These are phyloP conservation scores for Epirrhoe tristata DNA, from an alignment of 2,888 invertebrate species.

Conservation along the genomic window DNA sequence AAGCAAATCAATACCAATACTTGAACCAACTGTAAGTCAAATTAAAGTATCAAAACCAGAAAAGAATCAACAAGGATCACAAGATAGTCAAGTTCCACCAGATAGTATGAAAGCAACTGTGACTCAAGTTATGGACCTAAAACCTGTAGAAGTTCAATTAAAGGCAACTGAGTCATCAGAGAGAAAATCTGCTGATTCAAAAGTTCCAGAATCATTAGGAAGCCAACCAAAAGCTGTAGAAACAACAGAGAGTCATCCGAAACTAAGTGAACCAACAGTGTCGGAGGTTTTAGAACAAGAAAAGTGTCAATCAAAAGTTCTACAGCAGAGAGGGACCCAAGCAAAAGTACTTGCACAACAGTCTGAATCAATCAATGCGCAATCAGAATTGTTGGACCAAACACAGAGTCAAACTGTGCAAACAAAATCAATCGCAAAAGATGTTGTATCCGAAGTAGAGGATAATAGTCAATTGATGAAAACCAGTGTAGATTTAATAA, in stretches of 20 bases:
- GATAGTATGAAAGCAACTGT: background rate
- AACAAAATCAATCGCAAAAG: constrained; percentile 7
- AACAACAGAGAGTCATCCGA: background rate
- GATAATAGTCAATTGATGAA: constrained; percentile 3
- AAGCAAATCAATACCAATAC: background rate
- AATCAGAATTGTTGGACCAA: background rate
- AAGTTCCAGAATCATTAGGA: background rate
- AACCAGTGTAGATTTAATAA: constrained; percentile 8
- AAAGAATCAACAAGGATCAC: constrained; percentile 2
- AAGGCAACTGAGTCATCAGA: constrained; percentile 3
- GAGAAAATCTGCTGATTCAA: background rate
- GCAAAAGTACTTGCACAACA: background rate
- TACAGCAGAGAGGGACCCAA: background rate
- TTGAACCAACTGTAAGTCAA: background rate
- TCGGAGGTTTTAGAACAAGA: background rate
- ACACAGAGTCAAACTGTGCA: background rate
- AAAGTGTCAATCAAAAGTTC: background rate
- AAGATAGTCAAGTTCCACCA: background rate
- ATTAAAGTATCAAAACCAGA: constrained; percentile 5
- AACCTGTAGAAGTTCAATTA: constrained; percentile 7
- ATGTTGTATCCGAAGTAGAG: constrained; percentile 2
- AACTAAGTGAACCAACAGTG: background rate
- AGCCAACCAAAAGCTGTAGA: background rate
- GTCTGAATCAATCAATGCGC: constrained; percentile 6
- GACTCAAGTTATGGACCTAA: background rate